These are phyloP conservation scores for Bolborhynchus lineola DNA, from an alignment of 2,113 vertebrate genomes.

Conservation along the genomic window DNA sequence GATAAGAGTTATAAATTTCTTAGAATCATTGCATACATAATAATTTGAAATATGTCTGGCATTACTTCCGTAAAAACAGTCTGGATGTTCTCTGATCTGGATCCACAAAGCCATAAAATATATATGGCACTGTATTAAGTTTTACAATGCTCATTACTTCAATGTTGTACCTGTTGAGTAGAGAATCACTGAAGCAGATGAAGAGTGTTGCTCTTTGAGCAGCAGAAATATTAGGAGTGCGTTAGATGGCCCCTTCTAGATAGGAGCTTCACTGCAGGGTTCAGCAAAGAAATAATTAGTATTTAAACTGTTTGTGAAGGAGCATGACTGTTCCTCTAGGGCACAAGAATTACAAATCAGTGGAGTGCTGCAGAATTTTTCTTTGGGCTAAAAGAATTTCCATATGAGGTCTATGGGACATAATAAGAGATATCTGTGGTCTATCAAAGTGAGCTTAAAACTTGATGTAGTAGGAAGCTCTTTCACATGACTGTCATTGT, in stretches of 20 bases:
- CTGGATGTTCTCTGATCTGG: constrained; percentile 57
- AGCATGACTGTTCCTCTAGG: not conserved
- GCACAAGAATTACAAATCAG: constrained; percentile 24
- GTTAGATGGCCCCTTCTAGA: constrained; percentile 10
- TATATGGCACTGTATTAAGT: constrained; percentile 55
- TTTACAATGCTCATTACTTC: constrained; percentile 66
- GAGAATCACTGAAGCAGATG: constrained; percentile 32
- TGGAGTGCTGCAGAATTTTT: constrained; percentile 12
- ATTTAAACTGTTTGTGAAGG: constrained; percentile 25
- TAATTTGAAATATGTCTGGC: constrained; percentile 30
- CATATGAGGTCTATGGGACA: not conserved
- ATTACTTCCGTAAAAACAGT: constrained; percentile 54
- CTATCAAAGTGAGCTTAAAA: not conserved
- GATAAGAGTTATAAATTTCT: not conserved
- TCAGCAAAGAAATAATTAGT: constrained; percentile 55
- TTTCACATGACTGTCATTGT: not conserved
- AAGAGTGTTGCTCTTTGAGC: constrained; percentile 50
- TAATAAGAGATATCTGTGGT: not conserved
- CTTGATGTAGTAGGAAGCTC: not conserved
- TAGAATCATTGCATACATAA: not conserved
- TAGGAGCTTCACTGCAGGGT: constrained; percentile 1
- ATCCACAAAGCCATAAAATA: constrained; percentile 54
- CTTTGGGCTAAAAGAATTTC: constrained; percentile 32
- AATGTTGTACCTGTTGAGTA: constrained; percentile 50
- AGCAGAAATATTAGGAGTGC: constrained; percentile 57